Percentiles rank a stretch among this genome's conserved stretches.
phyloP scores from a whole-genome alignment of 1,140 invertebrate species.

The silkworm (Bombyx mori) region ASM3026992v2 NC_085119.1:1903001-1903500 shows the following conservation, averaged over 20 bases:
- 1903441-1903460: too few relatives aligned
- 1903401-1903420: neutral
- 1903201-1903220: constrained; percentile 11
- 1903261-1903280: constrained; percentile 18
- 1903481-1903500: constrained; percentile 8
- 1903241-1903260: constrained; percentile 13
- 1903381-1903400: constrained; percentile 1
- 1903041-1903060: constrained; percentile 23
- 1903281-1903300: constrained; percentile 13
- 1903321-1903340: constrained; percentile 9
- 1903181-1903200: constrained; percentile 10
- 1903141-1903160: constrained; percentile 3
- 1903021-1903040: constrained; percentile 23
- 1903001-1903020: constrained; percentile 25
- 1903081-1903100: constrained; percentile 9
- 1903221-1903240: constrained; percentile 16
- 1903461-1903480: constrained; percentile 4
- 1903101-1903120: constrained; percentile 9
- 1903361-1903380: constrained; percentile 12
- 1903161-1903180: constrained; percentile 4
- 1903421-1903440: too few relatives aligned
- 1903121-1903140: constrained; percentile 7
- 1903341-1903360: constrained; percentile 11
- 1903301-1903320: constrained; percentile 13
- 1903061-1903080: constrained; percentile 6